These are phyloP conservation scores for Scaptomyza pallida DNA, from an alignment of 1,140 invertebrate species.

Conservation along the genomic window DNA sequence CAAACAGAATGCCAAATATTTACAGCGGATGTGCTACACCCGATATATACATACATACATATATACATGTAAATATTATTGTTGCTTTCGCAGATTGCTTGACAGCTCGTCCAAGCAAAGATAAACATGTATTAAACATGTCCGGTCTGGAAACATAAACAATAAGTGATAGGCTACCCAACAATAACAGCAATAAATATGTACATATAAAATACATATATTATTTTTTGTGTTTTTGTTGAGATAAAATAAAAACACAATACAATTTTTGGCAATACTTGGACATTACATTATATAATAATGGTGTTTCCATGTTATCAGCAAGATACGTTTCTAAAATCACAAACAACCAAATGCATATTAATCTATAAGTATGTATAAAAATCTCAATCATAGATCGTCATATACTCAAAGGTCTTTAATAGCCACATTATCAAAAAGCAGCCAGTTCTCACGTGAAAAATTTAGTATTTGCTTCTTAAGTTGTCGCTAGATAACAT, in stretches of 20 bases:
- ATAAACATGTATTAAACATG: slow-evolving; percentile 58
- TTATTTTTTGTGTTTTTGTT: neutral
- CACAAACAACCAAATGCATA: neutral
- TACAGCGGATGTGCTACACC: slow-evolving; percentile 9
- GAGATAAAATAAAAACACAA: slow-evolving; percentile 38
- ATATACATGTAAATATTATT: slow-evolving; percentile 65
- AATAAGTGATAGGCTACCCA: slow-evolving; percentile 46
- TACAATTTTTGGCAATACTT: neutral
- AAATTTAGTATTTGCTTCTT: neutral
- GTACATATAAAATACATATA: slow-evolving; percentile 14
- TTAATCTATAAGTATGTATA: neutral
- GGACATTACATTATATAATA: slow-evolving; percentile 7
- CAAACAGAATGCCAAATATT: slow-evolving; percentile 18
- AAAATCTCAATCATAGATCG: slow-evolving; percentile 35
- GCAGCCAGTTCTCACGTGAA: slow-evolving; percentile 60
- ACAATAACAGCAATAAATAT: slow-evolving; percentile 24
- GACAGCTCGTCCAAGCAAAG: slow-evolving; percentile 41
- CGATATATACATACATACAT: slow-evolving; percentile 23
- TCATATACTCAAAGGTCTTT: slow-evolving; percentile 51
- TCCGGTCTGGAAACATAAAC: slow-evolving; percentile 52
- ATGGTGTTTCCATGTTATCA: neutral
- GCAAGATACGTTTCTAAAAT: no score
- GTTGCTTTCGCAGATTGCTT: slow-evolving; percentile 37
- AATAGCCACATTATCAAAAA: slow-evolving; percentile 58
- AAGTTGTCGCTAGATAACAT: slow-evolving; percentile 34